Percentiles rank a stretch among this genome's conserved stretches.
Conservation (phyloP, 2,888 invertebrate species). For the Drosophila quinaria region DNA sequence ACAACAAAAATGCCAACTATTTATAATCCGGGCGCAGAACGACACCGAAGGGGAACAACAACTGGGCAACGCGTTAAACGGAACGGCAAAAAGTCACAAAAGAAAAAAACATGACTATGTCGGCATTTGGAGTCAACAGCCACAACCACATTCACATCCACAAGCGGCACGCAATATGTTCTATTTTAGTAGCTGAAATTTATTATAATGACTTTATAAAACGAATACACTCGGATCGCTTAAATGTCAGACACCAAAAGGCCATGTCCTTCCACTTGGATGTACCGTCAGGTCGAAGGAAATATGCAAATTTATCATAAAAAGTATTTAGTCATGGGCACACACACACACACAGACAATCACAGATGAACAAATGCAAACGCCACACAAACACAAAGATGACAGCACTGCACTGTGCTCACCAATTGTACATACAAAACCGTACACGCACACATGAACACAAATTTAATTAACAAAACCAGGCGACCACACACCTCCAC, state of each 20-base stretch:
- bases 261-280: constrained; percentile 40
- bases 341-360: constrained; percentile 17
- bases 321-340: constrained; percentile 48
- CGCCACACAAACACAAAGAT: constrained; percentile 42
- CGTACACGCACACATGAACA: constrained; percentile 50
- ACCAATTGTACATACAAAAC: constrained; percentile 44
- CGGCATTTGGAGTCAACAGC: constrained; percentile 63
- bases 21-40: constrained; percentile 61
- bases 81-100: constrained; percentile 51
- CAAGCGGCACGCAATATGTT: constrained; percentile 73
- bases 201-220: constrained; percentile 60
- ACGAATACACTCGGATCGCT: constrained; percentile 28
- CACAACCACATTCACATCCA: constrained; percentile 37
- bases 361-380: constrained; percentile 41
- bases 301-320: constrained; percentile 59
- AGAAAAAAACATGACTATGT: constrained; percentile 65
- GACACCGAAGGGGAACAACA: constrained; percentile 46
- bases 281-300: constrained; percentile 18
- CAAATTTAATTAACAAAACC: constrained; percentile 58
- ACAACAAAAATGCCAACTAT: constrained; percentile 56
- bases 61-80: constrained; percentile 53
- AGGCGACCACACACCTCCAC: constrained; percentile 52
- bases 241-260: constrained; percentile 34
- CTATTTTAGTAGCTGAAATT: constrained; percentile 71
- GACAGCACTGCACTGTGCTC: constrained; percentile 55